Conservation (phyloP, 2,113 vertebrate species). For the Sorex araneus region DNA sequence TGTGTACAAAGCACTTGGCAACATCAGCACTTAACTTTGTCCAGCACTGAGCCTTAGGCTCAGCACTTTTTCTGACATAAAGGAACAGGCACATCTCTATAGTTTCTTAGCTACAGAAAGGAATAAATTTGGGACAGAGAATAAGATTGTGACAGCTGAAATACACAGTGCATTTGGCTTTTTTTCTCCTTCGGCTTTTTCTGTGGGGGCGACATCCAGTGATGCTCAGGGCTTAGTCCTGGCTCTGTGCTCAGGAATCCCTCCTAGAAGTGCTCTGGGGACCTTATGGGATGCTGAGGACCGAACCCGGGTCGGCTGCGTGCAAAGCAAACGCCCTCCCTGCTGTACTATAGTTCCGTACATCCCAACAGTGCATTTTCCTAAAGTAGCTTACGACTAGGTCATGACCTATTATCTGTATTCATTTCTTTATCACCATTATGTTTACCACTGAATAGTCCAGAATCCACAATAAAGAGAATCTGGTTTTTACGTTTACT, state of each 20-base stretch:
- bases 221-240: no score
- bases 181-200: no score
- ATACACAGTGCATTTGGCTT: background rate
- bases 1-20: constrained; percentile 1
- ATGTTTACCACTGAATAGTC: constrained; percentile 30
- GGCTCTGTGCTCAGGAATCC: no score
- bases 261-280: no score
- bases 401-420: background rate
- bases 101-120: constrained; percentile 41
- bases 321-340: no score
- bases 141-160: background rate
- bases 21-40: background rate
- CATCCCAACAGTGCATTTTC: constrained; percentile 14
- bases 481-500: constrained; percentile 56
- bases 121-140: constrained; percentile 36
- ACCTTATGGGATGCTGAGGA: no score
- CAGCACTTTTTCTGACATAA: constrained; percentile 8
- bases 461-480: constrained; percentile 46
- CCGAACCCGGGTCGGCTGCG: no score
- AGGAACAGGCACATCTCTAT: background rate
- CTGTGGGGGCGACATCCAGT: no score
- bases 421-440: constrained; percentile 24
- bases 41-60: constrained; percentile 22
- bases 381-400: constrained; percentile 50
- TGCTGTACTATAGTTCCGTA: no score